These are phyloP conservation scores for Amphimedon queenslandica DNA, from an alignment of 37 sponge, comb jelly and placozoan species.

Conservation along the genomic window DNA sequence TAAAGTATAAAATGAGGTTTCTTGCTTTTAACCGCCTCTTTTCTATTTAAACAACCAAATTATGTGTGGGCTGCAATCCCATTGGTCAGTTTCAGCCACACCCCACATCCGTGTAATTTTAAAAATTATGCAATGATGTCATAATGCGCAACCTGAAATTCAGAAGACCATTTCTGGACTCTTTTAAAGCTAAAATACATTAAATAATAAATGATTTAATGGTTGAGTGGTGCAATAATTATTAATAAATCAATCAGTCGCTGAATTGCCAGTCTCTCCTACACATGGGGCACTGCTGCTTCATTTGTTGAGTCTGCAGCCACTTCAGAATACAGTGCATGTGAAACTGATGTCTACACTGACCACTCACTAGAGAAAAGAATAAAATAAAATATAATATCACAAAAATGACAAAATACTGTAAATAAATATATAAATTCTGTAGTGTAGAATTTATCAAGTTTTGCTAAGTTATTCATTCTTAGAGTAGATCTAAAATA, in stretches of 20 bases:
- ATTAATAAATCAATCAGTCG: conserved; percentile 28
- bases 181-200: too few species aligned
- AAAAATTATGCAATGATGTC: too few species aligned
- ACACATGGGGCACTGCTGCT: conserved; percentile 97
- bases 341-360: conserved; percentile 88
- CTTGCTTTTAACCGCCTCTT: too few species aligned
- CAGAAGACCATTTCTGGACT: too few species aligned
- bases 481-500: conserved; percentile 3
- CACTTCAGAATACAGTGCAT: conserved; percentile 98
- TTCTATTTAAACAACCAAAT: too few species aligned
- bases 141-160: too few species aligned
- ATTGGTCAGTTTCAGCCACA: too few species aligned
- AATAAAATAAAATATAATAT: background rate
- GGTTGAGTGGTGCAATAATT: too few species aligned
- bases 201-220: too few species aligned
- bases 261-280: conserved; percentile 91
- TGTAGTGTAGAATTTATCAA: background rate
- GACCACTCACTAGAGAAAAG: conserved; percentile 66
- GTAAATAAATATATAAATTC: conserved; percentile 12
- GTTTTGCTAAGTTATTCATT: background rate
- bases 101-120: too few species aligned
- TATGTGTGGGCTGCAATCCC: too few species aligned
- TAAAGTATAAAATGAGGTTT: too few species aligned
- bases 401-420: background rate
- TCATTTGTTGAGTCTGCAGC: conserved; percentile 77